A percentile compares a stretch with the other conserved stretches of the same genome.
Evolutionary conservation across 53 echinoderm and acorn worm species (phyloP).

Genomic region (Arbacia lixula): DNA sequence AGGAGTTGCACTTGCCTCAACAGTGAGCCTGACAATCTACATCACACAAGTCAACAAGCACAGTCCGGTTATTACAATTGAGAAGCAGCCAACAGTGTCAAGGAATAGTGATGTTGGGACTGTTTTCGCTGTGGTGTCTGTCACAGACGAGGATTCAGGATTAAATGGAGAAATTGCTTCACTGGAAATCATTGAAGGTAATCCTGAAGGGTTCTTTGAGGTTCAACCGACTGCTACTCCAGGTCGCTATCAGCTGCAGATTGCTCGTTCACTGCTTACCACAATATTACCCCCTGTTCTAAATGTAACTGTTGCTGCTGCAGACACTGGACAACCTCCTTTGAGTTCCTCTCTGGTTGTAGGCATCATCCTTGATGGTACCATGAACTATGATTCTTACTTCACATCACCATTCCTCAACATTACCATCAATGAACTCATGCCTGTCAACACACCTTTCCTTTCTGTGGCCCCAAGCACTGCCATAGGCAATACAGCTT

Average conservation of each 20-base stretch:
- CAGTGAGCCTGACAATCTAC: slow-evolving; percentile 59
- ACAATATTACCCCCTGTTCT: slow-evolving; percentile 49
- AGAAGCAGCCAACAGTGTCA: slow-evolving; percentile 72
- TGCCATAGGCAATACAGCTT: slow-evolving; percentile 39
- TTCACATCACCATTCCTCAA: slow-evolving; percentile 70
- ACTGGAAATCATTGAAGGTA: slow-evolving; percentile 71
- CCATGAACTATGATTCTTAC: slow-evolving; percentile 65
- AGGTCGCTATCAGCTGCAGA: slow-evolving; percentile 75
- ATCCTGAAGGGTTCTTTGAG: slow-evolving; percentile 67
- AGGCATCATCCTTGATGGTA: slow-evolving; percentile 69
- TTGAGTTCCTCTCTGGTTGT: slow-evolving; percentile 70
- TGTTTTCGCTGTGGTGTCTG: slow-evolving; percentile 81
- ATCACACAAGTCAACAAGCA: slow-evolving; percentile 84
- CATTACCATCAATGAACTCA: slow-evolving; percentile 75
- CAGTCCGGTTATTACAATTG: slow-evolving; percentile 72
- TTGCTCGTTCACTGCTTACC: slow-evolving; percentile 42
- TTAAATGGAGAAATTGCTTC: slow-evolving; percentile 77
- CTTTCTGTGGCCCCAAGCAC: slow-evolving; percentile 72
- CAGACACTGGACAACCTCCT: slow-evolving; percentile 80
- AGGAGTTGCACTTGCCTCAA: slow-evolving; percentile 64
- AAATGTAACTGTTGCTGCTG: slow-evolving; percentile 88
- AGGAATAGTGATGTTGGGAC: slow-evolving; percentile 68
- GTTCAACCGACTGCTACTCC: slow-evolving; percentile 44
- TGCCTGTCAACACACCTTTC: slow-evolving; percentile 87
- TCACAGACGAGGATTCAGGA: slow-evolving; percentile 85